Evolutionary conservation across 2,113 vertebrate species (phyloP).

Genomic region (Strix aluco): DNA sequence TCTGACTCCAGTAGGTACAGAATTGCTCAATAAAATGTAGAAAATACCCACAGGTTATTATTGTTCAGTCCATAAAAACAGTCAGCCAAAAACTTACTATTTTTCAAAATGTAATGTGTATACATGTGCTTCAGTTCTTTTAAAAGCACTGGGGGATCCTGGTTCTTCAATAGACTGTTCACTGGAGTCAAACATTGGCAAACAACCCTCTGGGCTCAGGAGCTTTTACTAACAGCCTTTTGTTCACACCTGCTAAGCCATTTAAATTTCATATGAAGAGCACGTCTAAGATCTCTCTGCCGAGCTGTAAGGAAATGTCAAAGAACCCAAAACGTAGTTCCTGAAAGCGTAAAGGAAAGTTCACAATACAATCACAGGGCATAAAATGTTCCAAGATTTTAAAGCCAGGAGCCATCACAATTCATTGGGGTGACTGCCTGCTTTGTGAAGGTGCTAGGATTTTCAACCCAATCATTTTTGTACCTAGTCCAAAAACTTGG

Average conservation of each 20-base stretch:
- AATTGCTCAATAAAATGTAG: slow-evolving; percentile 24
- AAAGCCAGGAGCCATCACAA: not conserved
- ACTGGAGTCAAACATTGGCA: slow-evolving; percentile 14
- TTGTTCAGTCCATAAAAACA: slow-evolving; percentile 3
- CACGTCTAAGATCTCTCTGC: not conserved
- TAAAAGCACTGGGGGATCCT: slow-evolving; percentile 12
- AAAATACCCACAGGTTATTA: slow-evolving; percentile 23
- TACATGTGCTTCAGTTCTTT: slow-evolving; percentile 14
- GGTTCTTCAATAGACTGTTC: not conserved
- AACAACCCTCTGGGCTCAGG: slow-evolving; percentile 16
- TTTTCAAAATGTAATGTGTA: not conserved
- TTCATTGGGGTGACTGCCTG: not conserved
- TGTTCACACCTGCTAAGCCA: slow-evolving; percentile 19
- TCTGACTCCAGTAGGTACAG: not conserved
- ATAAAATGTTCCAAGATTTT: not conserved
- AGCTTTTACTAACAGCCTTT: not conserved
- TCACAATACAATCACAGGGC: not conserved
- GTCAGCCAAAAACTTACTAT: not conserved
- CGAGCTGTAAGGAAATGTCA: not conserved
- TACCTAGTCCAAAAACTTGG: not conserved
- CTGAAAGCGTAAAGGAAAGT: not conserved
- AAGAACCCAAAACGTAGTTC: not conserved
- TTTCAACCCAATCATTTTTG: not conserved
- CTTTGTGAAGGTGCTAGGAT: not conserved
- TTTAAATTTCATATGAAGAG: slow-evolving; percentile 9